Base-by-base conservation (phyloP, 2,113 vertebrate genomes). In the Actinemys pallida region DNA sequence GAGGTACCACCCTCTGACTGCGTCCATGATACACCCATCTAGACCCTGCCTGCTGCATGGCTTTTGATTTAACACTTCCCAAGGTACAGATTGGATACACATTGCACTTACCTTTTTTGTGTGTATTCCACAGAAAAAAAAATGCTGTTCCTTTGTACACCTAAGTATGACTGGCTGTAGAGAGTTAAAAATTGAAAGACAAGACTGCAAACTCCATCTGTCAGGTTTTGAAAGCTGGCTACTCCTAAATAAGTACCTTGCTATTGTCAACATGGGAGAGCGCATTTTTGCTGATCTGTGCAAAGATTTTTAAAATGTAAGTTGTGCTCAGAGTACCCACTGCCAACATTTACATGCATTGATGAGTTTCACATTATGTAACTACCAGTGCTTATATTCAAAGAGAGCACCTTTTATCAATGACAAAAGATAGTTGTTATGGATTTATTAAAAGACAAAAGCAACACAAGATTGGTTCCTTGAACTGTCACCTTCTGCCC, bases 301-400 rank as follows among this genome's bases (percentile, higher is more conserved):
- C 56, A 95, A 88, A 95, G 93, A 97, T 95, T 87, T 96, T 96
- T 97, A 86, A 95, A 93, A 76, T 0, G 0, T 52, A 31, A 87
- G 53, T 24, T 87, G 81, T 69, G 90, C 92, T 96, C 90, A 97
- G 95, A 76, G 0, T 0, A 92, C 94, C 93, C 90, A 52, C 57
- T 90, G 90, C 96, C 96, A 86, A 85, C 90, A 92, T 96, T 52
- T 95, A 95, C 19, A 94, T 53, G 95, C 95, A 93, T 89, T 94
- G 93, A 85, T 95, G 94, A 89, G 80, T 87, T 95, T 93, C 86
- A 12, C 47, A 93, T 97, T 96, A 95, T 90, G 93, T 93, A 97
- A 92, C 95, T 52, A 94, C 84, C 65, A 91, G 92, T 81, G 85
- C 79, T 94, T 90, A 91, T 0, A 13, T 89, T 96, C 82, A 75